These are phyloP conservation scores for Holcopasites calliopsidis DNA, from an alignment of 1,140 invertebrate species.

Conservation along the genomic window DNA sequence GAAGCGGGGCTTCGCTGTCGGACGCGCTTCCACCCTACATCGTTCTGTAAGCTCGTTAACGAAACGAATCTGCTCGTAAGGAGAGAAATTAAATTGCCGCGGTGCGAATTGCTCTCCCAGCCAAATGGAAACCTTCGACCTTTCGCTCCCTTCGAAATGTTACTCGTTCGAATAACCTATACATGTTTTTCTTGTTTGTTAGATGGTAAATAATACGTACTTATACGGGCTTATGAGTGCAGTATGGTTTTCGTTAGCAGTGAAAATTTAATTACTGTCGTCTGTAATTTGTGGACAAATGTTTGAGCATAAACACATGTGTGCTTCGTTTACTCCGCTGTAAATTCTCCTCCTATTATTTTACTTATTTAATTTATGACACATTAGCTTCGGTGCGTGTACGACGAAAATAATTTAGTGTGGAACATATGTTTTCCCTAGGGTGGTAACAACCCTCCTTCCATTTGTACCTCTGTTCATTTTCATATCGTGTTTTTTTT, in stretches of 20 bases:
- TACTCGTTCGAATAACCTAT: neutral
- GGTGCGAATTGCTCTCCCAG: neutral
- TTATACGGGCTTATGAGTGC: no score
- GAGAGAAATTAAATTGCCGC: neutral
- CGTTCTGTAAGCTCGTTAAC: constrained; percentile 63
- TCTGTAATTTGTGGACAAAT: no score
- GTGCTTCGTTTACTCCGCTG: neutral
- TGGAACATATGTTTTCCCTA: neutral
- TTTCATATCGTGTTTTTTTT: neutral
- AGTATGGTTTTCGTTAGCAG: no score
- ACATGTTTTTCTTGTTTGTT: neutral
- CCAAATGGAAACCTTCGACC: neutral
- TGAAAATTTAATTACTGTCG: neutral
- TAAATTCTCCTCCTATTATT: no score
- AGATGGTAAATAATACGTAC: no score
- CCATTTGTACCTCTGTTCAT: neutral
- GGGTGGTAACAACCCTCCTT: no score
- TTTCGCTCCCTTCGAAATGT: neutral
- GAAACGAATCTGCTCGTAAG: constrained; percentile 33
- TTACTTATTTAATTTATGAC: no score
- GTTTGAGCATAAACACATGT: neutral
- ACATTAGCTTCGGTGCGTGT: no score
- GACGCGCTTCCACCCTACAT: constrained; percentile 62
- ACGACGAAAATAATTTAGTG: neutral
- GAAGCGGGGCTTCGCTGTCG: constrained; percentile 67